Conservation (phyloP, 2,797 vertebrate species). For the Alexandromys oeconomus region DNA sequence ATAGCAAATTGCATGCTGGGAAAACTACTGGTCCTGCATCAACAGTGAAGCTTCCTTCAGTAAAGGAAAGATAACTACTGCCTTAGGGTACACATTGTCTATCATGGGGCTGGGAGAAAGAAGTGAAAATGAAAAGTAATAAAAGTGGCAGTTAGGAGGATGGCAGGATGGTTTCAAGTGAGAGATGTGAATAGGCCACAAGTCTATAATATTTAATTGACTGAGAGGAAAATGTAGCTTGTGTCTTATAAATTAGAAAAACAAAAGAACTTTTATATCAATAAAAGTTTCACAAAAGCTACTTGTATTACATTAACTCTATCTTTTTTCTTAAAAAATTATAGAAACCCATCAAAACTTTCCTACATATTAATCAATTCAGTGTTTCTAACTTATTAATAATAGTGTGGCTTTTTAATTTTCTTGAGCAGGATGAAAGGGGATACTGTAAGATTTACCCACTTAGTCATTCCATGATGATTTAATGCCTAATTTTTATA, state of each 20-base stretch:
- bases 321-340: constrained; percentile 32
- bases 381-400: constrained; percentile 3
- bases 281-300: constrained; percentile 26
- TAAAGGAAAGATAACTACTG: background rate
- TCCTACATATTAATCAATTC: background rate
- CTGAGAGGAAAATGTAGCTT: background rate
- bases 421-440: background rate
- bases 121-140: background rate
- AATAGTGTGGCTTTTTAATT: background rate
- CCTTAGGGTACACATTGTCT: background rate
- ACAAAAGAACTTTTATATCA: constrained; percentile 20
- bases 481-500: constrained; percentile 1
- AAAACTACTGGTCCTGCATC: background rate
- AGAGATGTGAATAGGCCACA: background rate
- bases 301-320: background rate
- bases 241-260: background rate
- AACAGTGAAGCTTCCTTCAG: background rate
- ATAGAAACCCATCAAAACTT: background rate
- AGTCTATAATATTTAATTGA: background rate
- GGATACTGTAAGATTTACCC: background rate
- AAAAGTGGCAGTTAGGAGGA: background rate
- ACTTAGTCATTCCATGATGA: background rate
- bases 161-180: background rate
- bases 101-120: background rate
- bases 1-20: background rate